phyloP scores from a whole-genome alignment of 2,797 vertebrate genomes.

The Setipinna tenuifilis region DNA sequence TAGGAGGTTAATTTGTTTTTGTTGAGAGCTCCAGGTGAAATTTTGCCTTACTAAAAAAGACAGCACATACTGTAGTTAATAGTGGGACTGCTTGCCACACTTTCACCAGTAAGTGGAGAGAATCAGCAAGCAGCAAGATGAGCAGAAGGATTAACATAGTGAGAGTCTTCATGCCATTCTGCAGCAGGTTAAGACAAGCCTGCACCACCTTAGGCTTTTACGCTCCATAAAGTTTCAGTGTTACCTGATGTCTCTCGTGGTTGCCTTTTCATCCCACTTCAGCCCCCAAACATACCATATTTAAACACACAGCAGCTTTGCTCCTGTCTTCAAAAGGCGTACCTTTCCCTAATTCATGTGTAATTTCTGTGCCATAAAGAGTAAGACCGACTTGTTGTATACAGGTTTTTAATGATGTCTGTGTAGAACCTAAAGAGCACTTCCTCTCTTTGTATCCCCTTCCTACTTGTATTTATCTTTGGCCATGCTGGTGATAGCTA shows the following conservation, averaged over 20 bases:
- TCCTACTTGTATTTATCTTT: not conserved
- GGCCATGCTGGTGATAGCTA: slow-evolving; percentile 68
- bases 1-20: too few species aligned
- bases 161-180: slow-evolving; percentile 16
- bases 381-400: not conserved
- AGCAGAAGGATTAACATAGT: not conserved
- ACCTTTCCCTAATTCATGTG: not conserved
- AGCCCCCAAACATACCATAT: not conserved
- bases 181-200: slow-evolving; percentile 25
- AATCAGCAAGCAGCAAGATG: not conserved
- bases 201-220: not conserved
- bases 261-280: not conserved
- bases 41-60: not conserved
- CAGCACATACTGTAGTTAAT: not conserved
- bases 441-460: not conserved
- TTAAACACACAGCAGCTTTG: not conserved
- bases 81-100: not conserved
- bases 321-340: not conserved
- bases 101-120: not conserved
- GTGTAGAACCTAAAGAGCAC: too few species aligned
- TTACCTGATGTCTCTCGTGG: not conserved
- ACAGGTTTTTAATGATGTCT: not conserved
- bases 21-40: not conserved
- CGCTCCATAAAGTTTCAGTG: not conserved
- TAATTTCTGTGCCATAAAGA: not conserved